Evolutionary conservation across 2,797 vertebrate species (phyloP).

Genomic region (Sternotherus odoratus): DNA sequence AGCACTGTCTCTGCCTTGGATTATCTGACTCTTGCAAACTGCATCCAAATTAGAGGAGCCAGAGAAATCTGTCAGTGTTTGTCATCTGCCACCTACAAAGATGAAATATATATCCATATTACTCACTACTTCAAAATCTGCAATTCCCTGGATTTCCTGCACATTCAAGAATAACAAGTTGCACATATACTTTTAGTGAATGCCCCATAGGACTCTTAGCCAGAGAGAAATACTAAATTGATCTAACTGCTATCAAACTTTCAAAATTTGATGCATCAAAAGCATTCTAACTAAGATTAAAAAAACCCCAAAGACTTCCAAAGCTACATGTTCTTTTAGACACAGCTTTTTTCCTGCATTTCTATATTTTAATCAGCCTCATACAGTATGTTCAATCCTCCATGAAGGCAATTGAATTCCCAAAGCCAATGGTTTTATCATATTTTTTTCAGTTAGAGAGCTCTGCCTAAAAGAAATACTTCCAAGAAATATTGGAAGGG

Average conservation of each 20-base stretch:
- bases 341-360: constrained; percentile 15
- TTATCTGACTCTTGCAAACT: constrained; percentile 42
- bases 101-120: constrained; percentile 23
- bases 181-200: background rate
- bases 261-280: constrained; percentile 31
- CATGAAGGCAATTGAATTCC: constrained; percentile 43
- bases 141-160: constrained; percentile 13
- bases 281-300: background rate
- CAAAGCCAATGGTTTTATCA: constrained; percentile 16
- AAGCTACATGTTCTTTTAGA: constrained; percentile 40
- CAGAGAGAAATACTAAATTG: constrained; percentile 8
- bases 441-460: background rate
- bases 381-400: constrained; percentile 32
- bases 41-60: background rate
- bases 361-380: constrained; percentile 63
- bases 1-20: background rate
- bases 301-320: background rate
- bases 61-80: constrained; percentile 51
- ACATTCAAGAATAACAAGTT: background rate
- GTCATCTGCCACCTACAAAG: constrained; percentile 38
- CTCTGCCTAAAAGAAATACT: constrained; percentile 23
- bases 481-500: constrained; percentile 1
- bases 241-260: constrained; percentile 17
- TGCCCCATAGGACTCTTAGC: background rate
- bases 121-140: constrained; percentile 32